Evolutionary conservation across 37 sponge, comb jelly and placozoan species (phyloP), one percentile per base, ranked within the genome.

Genomic region (Theonella swinhoei): DNA sequence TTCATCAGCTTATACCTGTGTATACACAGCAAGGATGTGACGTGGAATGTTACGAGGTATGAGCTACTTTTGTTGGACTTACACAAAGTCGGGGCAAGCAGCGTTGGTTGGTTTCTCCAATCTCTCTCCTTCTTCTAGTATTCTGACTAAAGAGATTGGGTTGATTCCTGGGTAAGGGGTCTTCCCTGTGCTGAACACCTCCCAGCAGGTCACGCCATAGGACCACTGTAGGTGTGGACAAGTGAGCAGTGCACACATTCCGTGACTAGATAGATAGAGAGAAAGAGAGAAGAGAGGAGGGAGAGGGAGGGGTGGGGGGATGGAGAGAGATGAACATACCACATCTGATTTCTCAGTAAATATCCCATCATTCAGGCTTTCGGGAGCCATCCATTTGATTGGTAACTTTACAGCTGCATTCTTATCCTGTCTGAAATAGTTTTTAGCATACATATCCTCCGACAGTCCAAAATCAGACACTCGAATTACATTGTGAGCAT

Each of bases 141-240:
- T 3, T 28, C 25, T 64, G 43, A 34, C 37, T 1, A 79, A 28
- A 26, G 68, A 36, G 19, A 79, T 24, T 1, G 80, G 68, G 24
- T 23, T 66, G 40, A 79, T 24, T 36, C 80, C 80, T 24, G 66
- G 66, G 38, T 79, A 79, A 24, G 80, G 80, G 20, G 62, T 79
- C 80, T 79, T 79, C 7, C 80, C 80, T 23, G 39, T 41, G 23
- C 40, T 65, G 64, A 79, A 79, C 42, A 79, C 68, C 63, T 79
- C 80, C 80, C 80, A 79, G 28, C 67, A 64, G 36, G 80, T 79
- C 22, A 79, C 42, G 22, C 80, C 80, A 65, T 63, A 79, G 23
- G 80, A 79, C 80, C 80, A 79, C 80, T 79, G 68, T 7, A 42
- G 2, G 75, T 5, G 43, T 24, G 14, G 7, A 14, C 7, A 14